Evolutionary conservation across 2,113 vertebrate genomes (phyloP).

Genomic region (Cyphomyrus plagiostoma): DNA sequence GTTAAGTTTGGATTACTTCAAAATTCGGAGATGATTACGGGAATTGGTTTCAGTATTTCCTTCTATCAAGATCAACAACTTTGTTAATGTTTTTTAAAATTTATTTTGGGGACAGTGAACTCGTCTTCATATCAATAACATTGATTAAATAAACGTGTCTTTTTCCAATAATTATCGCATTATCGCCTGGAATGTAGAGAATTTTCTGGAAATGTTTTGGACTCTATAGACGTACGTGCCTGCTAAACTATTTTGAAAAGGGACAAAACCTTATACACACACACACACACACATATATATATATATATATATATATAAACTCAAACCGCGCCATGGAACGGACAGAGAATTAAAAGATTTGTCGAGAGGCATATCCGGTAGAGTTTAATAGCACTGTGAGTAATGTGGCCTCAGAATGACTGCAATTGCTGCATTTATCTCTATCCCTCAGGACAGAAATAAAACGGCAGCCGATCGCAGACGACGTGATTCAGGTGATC

Average conservation of each 20-base stretch:
- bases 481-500: background rate
- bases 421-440: background rate
- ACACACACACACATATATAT: no score
- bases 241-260: background rate
- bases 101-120: background rate
- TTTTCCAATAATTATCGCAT: background rate
- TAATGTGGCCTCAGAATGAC: background rate
- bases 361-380: background rate
- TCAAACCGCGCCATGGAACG: background rate
- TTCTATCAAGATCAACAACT: background rate
- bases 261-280: background rate
- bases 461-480: background rate
- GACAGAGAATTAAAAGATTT: background rate
- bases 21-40: background rate
- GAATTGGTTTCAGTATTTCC: background rate
- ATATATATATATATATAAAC: background rate
- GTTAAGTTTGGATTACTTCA: background rate
- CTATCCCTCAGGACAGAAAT: constrained; percentile 2
- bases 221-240: background rate
- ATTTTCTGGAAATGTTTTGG: background rate
- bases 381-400: background rate
- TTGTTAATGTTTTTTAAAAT: background rate
- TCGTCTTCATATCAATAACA: background rate
- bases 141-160: background rate
- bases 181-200: background rate